phyloP scores from a whole-genome alignment of 2,113 vertebrate species.

The Synchiropus splendidus region DNA sequence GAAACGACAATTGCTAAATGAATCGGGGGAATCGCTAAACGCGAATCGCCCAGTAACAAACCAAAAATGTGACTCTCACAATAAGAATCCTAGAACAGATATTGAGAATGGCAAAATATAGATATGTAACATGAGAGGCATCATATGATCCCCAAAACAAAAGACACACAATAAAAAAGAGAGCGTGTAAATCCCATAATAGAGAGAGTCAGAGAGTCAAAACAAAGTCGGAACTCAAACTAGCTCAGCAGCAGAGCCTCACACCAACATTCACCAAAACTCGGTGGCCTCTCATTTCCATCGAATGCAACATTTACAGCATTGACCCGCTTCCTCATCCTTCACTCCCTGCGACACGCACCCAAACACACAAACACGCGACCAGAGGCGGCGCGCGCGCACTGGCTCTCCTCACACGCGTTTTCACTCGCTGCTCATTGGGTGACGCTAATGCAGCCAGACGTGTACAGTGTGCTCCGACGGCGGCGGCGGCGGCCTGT shows the following conservation, averaged over 20 bases:
- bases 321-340: conserved; percentile 40
- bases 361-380: conserved; percentile 12
- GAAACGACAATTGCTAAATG: no score
- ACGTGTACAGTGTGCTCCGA: conserved; percentile 54
- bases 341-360: conserved; percentile 20
- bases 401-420: conserved; percentile 27
- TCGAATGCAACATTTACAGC: conserved; percentile 31
- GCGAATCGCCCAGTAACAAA: no score
- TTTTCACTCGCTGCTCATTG: conserved; percentile 51
- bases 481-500: conserved; percentile 10
- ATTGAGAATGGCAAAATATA: no score
- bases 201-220: no score
- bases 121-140: no score
- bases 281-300: conserved; percentile 22
- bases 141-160: no score
- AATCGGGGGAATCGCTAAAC: no score
- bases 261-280: conserved; percentile 6
- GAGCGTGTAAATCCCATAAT: no score
- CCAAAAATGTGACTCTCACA: not conserved
- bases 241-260: not conserved
- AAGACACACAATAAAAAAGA: not conserved
- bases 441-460: conserved; percentile 55
- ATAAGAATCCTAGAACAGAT: conserved; percentile 16
- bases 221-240: no score
- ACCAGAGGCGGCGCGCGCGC: conserved; percentile 12